Evolutionary conservation across 2,797 vertebrate genomes (phyloP).

Genomic region (Otolemur crassicaudatus): DNA sequence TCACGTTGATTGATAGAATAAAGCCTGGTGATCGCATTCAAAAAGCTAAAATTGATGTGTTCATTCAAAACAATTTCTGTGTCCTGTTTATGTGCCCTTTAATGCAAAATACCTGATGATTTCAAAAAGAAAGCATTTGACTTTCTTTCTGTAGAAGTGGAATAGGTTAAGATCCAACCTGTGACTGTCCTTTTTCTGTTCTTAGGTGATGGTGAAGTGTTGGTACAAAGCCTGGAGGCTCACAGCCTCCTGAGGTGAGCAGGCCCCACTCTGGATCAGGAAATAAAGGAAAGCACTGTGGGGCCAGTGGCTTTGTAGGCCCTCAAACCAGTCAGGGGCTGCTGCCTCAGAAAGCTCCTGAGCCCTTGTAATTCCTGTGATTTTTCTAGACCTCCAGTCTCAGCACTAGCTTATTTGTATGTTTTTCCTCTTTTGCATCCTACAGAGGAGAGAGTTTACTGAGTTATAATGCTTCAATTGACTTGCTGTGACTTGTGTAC

Average conservation of each 20-base stretch:
- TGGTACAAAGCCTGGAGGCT: neutral
- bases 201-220: neutral
- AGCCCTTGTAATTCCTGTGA: conserved; percentile 11
- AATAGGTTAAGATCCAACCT: conserved; percentile 64
- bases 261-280: neutral
- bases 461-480: neutral
- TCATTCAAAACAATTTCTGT: conserved; percentile 67
- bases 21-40: conserved; percentile 39
- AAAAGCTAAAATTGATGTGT: conserved; percentile 58
- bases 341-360: neutral
- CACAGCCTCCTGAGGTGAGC: neutral
- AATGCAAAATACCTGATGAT: neutral
- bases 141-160: conserved; percentile 66
- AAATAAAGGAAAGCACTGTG: neutral
- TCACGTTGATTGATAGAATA: conserved; percentile 63
- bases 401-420: neutral
- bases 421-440: conserved; percentile 3
- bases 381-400: conserved; percentile 37
- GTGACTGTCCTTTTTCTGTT: neutral
- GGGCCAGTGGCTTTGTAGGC: neutral
- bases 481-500: conserved; percentile 24
- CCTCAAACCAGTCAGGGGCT: neutral
- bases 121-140: conserved; percentile 66
- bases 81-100: conserved; percentile 54
- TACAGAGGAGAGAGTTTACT: conserved; percentile 18